Evolutionary conservation across 1,140 invertebrate genomes (phyloP).

Genomic region (Calosoma granatense): DNA sequence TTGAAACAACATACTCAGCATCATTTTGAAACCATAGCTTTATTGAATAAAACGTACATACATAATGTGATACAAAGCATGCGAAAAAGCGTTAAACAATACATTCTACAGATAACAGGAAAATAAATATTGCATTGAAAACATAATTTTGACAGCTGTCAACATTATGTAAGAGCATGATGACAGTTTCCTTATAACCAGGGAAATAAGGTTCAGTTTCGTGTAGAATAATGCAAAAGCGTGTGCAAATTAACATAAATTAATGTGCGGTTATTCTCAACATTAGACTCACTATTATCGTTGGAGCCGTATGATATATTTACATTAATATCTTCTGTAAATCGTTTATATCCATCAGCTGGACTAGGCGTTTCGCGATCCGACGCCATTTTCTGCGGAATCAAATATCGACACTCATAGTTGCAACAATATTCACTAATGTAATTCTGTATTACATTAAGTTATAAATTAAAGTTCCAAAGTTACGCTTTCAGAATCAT

Average conservation of each 20-base stretch:
- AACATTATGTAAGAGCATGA: no score
- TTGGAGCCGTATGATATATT: constrained; percentile 46
- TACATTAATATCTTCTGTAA: constrained; percentile 42
- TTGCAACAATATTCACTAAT: constrained; percentile 14
- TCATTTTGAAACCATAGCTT: no score
- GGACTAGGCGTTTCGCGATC: constrained; percentile 39
- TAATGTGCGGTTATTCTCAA: constrained; percentile 19
- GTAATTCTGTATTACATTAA: constrained; percentile 6
- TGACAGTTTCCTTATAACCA: constrained; percentile 24
- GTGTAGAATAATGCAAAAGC: no score
- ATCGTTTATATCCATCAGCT: constrained; percentile 45
- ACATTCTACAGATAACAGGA: background rate
- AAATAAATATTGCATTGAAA: background rate
- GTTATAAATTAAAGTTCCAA: constrained; percentile 3
- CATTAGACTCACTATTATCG: constrained; percentile 35
- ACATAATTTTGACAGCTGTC: background rate
- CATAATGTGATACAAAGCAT: no score
- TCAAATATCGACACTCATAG: no score
- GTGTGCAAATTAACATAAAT: constrained; percentile 16
- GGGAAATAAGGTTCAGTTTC: background rate
- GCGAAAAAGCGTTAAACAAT: no score
- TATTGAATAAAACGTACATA: no score
- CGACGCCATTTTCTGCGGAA: constrained; percentile 38
- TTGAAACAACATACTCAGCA: background rate
- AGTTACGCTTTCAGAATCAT: no score